These are phyloP conservation scores for Oxygymnocypris stewartii DNA, from an alignment of 2,113 vertebrate species.

Conservation along the genomic window DNA sequence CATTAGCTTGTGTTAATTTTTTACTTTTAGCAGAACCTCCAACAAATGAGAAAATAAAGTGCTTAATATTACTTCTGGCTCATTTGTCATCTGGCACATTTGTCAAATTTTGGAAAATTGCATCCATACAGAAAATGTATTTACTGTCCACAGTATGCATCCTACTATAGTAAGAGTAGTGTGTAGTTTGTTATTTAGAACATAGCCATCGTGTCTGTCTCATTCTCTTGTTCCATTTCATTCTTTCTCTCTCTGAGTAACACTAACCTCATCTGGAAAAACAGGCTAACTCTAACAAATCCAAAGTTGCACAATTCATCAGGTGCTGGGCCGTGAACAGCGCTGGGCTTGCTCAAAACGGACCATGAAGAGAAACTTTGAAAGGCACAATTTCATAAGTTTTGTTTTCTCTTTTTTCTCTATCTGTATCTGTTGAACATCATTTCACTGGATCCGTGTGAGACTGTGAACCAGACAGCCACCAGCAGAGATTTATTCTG, in stretches of 20 bases:
- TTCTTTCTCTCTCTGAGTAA: slow-evolving; percentile 50
- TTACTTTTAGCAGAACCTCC: not conserved
- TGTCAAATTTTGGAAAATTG: not conserved
- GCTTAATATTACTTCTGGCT: too few relatives aligned
- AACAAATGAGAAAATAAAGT: not conserved
- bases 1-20: not conserved
- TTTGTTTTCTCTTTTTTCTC: slow-evolving; percentile 53
- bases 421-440: slow-evolving; percentile 70
- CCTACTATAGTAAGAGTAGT: not conserved
- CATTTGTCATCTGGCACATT: not conserved
- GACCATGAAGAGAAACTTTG: slow-evolving; percentile 57
- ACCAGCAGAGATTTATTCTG: slow-evolving; percentile 71
- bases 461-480: slow-evolving; percentile 66
- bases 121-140: not conserved
- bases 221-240: slow-evolving; percentile 22
- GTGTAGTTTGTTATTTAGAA: not conserved
- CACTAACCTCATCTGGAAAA: slow-evolving; percentile 62
- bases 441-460: slow-evolving; percentile 69
- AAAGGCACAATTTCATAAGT: slow-evolving; percentile 63
- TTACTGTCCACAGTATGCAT: not conserved
- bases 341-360: slow-evolving; percentile 56
- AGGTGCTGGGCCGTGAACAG: slow-evolving; percentile 53
- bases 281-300: slow-evolving; percentile 54
- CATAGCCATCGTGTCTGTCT: slow-evolving; percentile 34
- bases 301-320: slow-evolving; percentile 66